phyloP scores from a whole-genome alignment of 2,797 vertebrate species.

The Bradypodion pumilum region DNA sequence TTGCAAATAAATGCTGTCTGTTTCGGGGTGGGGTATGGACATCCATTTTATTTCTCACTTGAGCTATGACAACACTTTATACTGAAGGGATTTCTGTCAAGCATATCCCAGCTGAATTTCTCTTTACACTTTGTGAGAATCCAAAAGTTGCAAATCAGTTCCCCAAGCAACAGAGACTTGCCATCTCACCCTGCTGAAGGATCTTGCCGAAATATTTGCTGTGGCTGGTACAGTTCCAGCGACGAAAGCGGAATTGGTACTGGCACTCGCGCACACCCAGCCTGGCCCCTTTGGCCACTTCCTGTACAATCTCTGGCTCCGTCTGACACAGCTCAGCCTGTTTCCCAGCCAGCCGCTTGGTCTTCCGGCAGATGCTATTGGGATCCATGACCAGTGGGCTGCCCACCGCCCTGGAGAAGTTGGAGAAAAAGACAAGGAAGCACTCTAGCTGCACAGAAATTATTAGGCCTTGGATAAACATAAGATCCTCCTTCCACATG shows the following conservation, averaged over 20 bases:
- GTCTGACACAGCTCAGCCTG: slow-evolving; percentile 96
- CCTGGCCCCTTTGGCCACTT: slow-evolving; percentile 93
- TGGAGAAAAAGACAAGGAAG: slow-evolving; percentile 60
- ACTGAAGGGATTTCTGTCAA: background rate
- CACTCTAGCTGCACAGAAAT: slow-evolving; percentile 16
- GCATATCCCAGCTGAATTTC: background rate
- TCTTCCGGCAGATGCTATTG: slow-evolving; percentile 98
- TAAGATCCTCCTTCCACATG: background rate
- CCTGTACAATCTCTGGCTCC: slow-evolving; percentile 93
- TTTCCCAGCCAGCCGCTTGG: slow-evolving; percentile 90
- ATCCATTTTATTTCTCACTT: background rate
- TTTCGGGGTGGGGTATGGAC: background rate
- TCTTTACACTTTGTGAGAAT: background rate
- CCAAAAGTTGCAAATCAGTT: background rate
- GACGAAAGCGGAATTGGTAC: slow-evolving; percentile 95
- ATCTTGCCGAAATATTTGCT: slow-evolving; percentile 98
- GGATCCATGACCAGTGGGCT: slow-evolving; percentile 99
- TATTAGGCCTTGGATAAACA: background rate
- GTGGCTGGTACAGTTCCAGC: slow-evolving; percentile 99
- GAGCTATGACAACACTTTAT: background rate
- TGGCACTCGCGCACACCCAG: slow-evolving; percentile 95
- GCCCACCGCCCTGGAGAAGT: slow-evolving; percentile 91
- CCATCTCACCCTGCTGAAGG: slow-evolving; percentile 90
- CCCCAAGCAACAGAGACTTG: background rate
- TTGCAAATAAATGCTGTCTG: background rate